phyloP scores from a whole-genome alignment of 23 tunicate genomes.

The Phallusia fumigata region DNA sequence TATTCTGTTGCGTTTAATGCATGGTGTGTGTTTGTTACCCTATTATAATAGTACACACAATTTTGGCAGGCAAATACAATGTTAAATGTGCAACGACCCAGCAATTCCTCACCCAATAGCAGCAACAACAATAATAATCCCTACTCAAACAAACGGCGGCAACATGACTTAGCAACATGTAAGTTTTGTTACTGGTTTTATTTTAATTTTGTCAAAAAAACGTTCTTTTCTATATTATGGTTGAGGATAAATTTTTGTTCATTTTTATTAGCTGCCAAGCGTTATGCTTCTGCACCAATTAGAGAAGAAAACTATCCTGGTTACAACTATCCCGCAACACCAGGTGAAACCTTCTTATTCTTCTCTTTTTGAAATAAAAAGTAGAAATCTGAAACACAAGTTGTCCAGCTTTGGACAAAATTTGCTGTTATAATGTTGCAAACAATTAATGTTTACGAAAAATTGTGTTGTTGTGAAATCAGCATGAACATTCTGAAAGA shows the following conservation, averaged over 20 bases:
- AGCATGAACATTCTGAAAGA: too few relatives aligned
- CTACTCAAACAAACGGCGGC: constrained; percentile 42
- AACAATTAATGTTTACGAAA: too few relatives aligned
- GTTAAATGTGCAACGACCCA: constrained; percentile 68
- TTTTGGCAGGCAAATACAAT: constrained; percentile 26
- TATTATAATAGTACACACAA: background rate
- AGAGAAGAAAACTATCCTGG: background rate
- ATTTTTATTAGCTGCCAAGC: background rate
- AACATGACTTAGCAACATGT: constrained; percentile 34
- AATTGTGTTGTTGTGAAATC: too few relatives aligned
- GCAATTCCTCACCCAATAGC: constrained; percentile 77
- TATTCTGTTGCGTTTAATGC: too few relatives aligned
- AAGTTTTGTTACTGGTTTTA: background rate
- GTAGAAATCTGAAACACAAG: too few relatives aligned
- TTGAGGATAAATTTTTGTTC: background rate
- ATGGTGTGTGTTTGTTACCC: background rate
- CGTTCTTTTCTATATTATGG: background rate
- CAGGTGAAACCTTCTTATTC: too few relatives aligned
- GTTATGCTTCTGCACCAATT: background rate
- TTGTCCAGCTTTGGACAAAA: too few relatives aligned
- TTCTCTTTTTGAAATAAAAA: too few relatives aligned
- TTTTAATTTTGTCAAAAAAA: background rate
- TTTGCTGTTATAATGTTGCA: too few relatives aligned
- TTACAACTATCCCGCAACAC: background rate
- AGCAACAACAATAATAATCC: constrained; percentile 91